A percentile compares a stretch with the other conserved stretches of the same genome.
Evolutionary conservation across 2,797 vertebrate species (phyloP).

Genomic region (Avahi laniger): DNA sequence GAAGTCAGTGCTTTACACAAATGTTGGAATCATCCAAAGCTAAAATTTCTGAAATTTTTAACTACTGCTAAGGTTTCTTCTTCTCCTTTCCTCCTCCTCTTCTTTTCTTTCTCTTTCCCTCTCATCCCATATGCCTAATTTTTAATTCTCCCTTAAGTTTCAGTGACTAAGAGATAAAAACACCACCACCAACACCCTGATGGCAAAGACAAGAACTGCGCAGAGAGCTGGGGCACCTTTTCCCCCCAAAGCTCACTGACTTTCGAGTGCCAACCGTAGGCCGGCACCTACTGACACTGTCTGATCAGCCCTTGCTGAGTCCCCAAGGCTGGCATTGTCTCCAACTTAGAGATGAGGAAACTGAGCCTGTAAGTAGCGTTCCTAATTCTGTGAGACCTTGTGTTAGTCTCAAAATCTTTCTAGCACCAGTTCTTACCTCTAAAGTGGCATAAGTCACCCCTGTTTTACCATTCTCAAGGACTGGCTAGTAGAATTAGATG

Average conservation of each 20-base stretch:
- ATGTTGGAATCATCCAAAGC: background rate
- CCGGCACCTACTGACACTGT: accelerated
- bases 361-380: background rate
- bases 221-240: background rate
- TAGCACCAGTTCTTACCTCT: background rate
- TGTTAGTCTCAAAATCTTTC: background rate
- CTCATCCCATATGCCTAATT: background rate
- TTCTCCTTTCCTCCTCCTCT: background rate
- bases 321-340: background rate
- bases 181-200: too few species aligned
- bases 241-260: background rate
- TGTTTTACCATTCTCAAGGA: background rate
- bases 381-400: background rate
- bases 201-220: background rate
- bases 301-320: background rate
- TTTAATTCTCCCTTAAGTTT: background rate
- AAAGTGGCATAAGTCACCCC: background rate
- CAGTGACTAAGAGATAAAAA: background rate
- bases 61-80: background rate
- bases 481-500: background rate
- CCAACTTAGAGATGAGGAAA: background rate
- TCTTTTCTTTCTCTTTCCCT: background rate
- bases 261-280: accelerated
- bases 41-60: background rate
- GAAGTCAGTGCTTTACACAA: background rate